These are phyloP conservation scores for Acrobeloides nanus DNA, from an alignment of 2,888 invertebrate genomes.

Conservation along the genomic window DNA sequence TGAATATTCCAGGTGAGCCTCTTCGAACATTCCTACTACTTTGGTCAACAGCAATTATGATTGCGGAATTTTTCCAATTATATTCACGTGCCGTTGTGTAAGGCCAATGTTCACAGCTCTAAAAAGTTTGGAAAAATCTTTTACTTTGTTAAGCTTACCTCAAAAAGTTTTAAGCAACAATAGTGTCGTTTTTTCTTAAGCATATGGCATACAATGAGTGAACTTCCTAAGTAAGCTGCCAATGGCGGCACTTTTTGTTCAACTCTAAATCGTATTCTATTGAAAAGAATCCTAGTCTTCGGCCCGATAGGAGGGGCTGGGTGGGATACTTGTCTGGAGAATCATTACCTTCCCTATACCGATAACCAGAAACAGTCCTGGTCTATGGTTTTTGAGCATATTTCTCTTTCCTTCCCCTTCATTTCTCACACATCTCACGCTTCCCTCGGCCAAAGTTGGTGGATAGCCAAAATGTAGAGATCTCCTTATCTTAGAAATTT, in stretches of 20 bases:
- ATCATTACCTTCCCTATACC: too few relatives aligned
- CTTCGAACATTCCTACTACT: too few relatives aligned
- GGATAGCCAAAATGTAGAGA: too few relatives aligned
- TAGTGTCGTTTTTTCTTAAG: conserved; percentile 88
- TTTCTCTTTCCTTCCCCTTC: too few relatives aligned
- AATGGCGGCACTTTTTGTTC: conserved; percentile 93
- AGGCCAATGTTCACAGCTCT: conserved; percentile 86
- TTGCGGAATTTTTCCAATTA: conserved; percentile 92
- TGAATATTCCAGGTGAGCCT: conserved; percentile 97
- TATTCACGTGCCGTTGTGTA: conserved; percentile 82
- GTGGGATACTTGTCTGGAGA: too few relatives aligned
- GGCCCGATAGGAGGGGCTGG: too few relatives aligned
- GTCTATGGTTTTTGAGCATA: too few relatives aligned
- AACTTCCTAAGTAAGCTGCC: conserved; percentile 92
- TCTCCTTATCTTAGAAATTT: background rate
- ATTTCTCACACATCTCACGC: too few relatives aligned
- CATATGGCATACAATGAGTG: conserved; percentile 91
- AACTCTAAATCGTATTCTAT: conserved; percentile 63
- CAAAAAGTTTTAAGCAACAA: conserved; percentile 78
- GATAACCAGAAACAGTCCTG: too few relatives aligned
- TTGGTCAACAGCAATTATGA: conserved; percentile 91
- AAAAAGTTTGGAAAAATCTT: conserved; percentile 22
- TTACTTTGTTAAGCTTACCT: conserved; percentile 14
- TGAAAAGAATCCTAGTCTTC: too few relatives aligned
- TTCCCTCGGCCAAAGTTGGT: too few relatives aligned